These are phyloP conservation scores for Petroica traversi DNA, from an alignment of 2,113 vertebrate genomes.

Conservation along the genomic window DNA sequence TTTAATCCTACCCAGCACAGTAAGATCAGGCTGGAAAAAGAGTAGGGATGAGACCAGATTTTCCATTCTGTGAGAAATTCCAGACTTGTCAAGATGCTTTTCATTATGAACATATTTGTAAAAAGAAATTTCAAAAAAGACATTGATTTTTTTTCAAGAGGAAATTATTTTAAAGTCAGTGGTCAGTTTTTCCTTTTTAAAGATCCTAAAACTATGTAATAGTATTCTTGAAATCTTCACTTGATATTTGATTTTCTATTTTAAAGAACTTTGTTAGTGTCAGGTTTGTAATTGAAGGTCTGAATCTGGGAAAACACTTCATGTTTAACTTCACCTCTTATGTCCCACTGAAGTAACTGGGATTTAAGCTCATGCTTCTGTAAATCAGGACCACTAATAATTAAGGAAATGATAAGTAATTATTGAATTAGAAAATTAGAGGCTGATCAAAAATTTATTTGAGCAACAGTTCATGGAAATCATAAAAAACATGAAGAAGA, in stretches of 20 bases:
- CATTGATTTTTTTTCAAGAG: neutral
- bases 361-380: neutral
- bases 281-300: neutral
- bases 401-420: neutral
- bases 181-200: neutral
- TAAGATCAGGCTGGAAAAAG: neutral
- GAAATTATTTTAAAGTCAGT: neutral
- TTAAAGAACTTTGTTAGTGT: neutral
- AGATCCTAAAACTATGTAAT: neutral
- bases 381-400: neutral
- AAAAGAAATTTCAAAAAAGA: neutral
- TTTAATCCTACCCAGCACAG: neutral
- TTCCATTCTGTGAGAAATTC: neutral
- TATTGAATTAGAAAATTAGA: neutral
- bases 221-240: neutral
- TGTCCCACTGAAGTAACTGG: neutral
- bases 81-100: neutral
- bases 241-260: neutral
- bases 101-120: neutral
- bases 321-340: neutral
- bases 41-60: neutral
- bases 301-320: neutral
- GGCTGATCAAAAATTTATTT: neutral
- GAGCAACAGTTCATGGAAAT: neutral
- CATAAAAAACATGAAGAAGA: neutral